These are phyloP conservation scores for Lipophrys pholis DNA, from an alignment of 2,113 vertebrate genomes.

Conservation along the genomic window DNA sequence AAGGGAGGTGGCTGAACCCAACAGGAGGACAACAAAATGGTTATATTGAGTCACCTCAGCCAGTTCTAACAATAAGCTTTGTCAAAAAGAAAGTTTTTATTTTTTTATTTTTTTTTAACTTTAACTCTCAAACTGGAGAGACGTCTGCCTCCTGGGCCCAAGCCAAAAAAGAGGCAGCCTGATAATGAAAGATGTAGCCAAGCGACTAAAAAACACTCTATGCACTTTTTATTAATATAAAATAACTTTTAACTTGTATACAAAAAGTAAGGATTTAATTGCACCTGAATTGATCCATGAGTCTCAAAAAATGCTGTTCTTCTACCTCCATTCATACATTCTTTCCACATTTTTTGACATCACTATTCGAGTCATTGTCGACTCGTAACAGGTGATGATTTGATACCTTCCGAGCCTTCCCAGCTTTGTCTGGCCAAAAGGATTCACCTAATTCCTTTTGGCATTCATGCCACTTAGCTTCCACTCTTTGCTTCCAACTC, in stretches of 20 bases:
- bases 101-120: too few species aligned
- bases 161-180: background rate
- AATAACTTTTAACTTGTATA: too few species aligned
- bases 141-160: too few species aligned
- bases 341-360: background rate
- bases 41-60: constrained; percentile 1
- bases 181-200: too few species aligned
- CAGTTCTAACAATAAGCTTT: background rate
- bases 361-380: constrained; percentile 17
- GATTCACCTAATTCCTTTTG: constrained; percentile 64
- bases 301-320: too few species aligned
- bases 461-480: constrained; percentile 58
- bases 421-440: constrained; percentile 46
- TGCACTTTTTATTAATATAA: too few species aligned
- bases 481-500: constrained; percentile 43
- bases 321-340: too few species aligned
- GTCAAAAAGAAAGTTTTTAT: too few species aligned
- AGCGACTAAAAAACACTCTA: too few species aligned
- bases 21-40: background rate
- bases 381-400: constrained; percentile 57
- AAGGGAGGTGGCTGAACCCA: background rate
- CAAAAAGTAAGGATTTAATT: too few species aligned
- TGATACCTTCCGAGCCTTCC: constrained; percentile 35
- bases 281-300: too few species aligned
- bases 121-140: background rate